Base-by-base conservation (phyloP, 2,888 invertebrate genomes). In the Tortricodes alternella region DNA sequence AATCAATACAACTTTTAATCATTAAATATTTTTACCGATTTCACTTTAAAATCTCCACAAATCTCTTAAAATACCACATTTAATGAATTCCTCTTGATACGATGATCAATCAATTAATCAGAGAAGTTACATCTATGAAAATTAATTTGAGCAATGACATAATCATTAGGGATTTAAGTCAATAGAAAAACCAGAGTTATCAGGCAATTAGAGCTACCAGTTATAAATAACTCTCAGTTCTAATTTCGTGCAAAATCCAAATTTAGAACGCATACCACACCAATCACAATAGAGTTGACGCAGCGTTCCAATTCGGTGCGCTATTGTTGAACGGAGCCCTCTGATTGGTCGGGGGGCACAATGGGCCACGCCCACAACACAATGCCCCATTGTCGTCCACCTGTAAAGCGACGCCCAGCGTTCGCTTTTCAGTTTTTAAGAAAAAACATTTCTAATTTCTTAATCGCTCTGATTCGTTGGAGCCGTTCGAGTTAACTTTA, bases 321-420 rank as follows among this genome's bases (percentile, higher is more conserved):
- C 87, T 89, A 90, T 90, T 90, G 89, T 90, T 87, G 80, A 79
- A 76, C 66, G 66, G 69, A 35, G 71, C 70, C 69, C 69, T 66
- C 71, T 74, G 77, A 89, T 90, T 90, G 89, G 89, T 66, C 66
- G 80, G 68, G 68, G 69, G 76, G 74, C 70, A 89, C 89, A 90
- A 90, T 89, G 87, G 86, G 78, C 76, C 81, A 84, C 89, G 89
- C 89, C 89, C 75, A 77, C 83, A 65, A 73, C 81, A 88, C 89
- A 89, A 89, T 89, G 68, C 83, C 85, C 89, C 82, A 90, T 90
- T 89, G 89, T 90, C 76, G 81, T 77, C 62, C 65, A 71, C 72
- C 59, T 69, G 73, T 59, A 58, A 60, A 60, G 73, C 65, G 62
- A 80, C 87, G 86, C 87, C 88, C 86, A 82, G 73, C 69, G 60